Base-by-base conservation (phyloP, 2,888 invertebrate genomes). In the Amblyjoppa proteus region DNA sequence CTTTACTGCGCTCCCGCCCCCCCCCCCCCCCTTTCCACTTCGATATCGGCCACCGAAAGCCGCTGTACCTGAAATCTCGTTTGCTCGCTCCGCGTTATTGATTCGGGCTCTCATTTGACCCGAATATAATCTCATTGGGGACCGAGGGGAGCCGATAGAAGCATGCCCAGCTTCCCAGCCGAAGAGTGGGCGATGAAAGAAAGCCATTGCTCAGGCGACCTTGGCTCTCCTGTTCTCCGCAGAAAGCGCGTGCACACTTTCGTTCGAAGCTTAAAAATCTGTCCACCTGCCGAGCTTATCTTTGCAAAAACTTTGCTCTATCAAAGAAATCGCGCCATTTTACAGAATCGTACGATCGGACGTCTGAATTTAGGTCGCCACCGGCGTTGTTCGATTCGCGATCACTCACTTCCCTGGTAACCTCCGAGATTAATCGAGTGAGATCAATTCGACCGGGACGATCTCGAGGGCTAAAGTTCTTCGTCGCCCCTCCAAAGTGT, bases 11-110 rank as follows among this genome's bases (percentile, higher is more conserved):
- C 34, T 4, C 34, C 4, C 6, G 3, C 34, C 41, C 11, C 34
- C 34, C 34, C 4, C 6, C 34, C 34, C 34, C 49, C 68, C 53
- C 79, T 45, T 79, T 79, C 53, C 56, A 76, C 81, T 76, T 78
- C 68, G 76, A 86, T 84, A 73, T 82, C 81, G 58, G 70, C 53
- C 74, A 78, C 81, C 83, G 77, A 81, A 77, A 81, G 77, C 74
- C 49, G 79, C 76, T 64, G 87, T 90, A 90, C 88, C 90, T 89
- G 89, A 83, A 87, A 91, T 88, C 89, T 89, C 89, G 90, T 91
- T 92, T 89, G 87, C 87, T 79, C 75, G 77, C 69, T 83, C 87
- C 78, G 51, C 70, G 86, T 76, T 90, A 91, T 91, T 89, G 90
- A 91, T 90, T 91, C 61, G 16, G 61, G 61, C 88, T 86, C 88